Evolutionary conservation across 2,797 vertebrate genomes (phyloP), one percentile per base, ranked within the genome.

Genomic region (Oreochromis mossambicus): DNA sequence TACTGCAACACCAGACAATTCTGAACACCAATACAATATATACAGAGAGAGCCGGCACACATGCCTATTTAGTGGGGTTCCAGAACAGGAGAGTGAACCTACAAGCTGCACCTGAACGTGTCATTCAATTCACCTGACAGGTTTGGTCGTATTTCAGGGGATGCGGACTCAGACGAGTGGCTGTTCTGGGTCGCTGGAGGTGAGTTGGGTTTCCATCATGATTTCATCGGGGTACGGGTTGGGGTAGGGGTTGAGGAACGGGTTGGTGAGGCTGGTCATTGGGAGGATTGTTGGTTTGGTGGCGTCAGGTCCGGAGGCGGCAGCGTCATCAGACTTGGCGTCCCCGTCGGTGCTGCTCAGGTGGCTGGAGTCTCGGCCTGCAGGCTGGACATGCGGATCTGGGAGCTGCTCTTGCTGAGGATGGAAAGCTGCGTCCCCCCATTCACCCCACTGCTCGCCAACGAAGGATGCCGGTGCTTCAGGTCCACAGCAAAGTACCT

Each of bases 371-470:
- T 99, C 96, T 99, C 98, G 0, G 98, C 98, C 88, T 98, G 97
- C 73, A 98, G 97, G 95, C 98, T 98, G 86, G 98, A 98, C 98
- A 99, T 98, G 83, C 98, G 98, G 90, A 99, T 99, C 97, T 99
- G 98, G 55, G 98, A 99, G 97, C 98, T 99, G 98, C 98, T 99
- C 97, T 99, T 99, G 98, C 98, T 99, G 91, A 99, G 97, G 95
- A 99, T 99, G 92, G 98, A 99, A 88, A 99, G 97, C 94, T 99
- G 98, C 21, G 98, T 99, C 19, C 98, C 98, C 89, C 98, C 98
- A 83, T 99, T 99, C 95, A 98, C 98, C 76, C 98, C 98, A 76
- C 98, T 99, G 98, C 98, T 99, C 92, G 98, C 98, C 96, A 99
- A 96, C 66, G 98, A 99, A 1, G 98, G 98, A 87, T 99, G 98